Evolutionary conservation across 2,797 vertebrate genomes (phyloP).

Genomic region (Benthosema pterotum): DNA sequence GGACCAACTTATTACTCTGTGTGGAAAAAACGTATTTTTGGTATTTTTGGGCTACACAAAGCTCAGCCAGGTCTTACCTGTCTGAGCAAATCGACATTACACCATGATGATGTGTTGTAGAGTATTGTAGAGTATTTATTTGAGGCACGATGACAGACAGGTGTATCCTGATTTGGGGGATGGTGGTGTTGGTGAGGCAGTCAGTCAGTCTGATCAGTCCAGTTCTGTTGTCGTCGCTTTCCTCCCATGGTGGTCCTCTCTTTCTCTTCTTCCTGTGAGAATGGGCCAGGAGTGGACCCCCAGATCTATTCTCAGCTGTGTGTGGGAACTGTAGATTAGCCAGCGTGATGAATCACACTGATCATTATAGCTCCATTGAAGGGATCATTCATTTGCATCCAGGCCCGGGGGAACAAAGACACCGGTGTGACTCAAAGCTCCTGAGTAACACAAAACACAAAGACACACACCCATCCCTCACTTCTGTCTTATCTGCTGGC

Average conservation of each 20-base stretch:
- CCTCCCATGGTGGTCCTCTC: slow-evolving; percentile 32
- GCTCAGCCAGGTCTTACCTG: no score
- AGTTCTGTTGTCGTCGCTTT: slow-evolving; percentile 18
- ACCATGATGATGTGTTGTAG: no score
- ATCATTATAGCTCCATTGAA: slow-evolving; percentile 42
- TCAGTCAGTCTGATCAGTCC: not conserved
- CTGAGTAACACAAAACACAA: slow-evolving; percentile 33
- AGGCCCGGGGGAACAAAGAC: slow-evolving; percentile 34
- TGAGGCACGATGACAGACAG: no score
- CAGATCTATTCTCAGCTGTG: slow-evolving; percentile 39
- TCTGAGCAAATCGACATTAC: no score
- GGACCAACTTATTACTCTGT: no score
- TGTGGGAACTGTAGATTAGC: slow-evolving; percentile 33
- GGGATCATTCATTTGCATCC: slow-evolving; percentile 56
- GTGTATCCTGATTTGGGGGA: not conserved
- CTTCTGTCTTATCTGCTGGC: not conserved
- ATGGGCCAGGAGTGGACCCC: not conserved
- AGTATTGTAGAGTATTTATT: no score
- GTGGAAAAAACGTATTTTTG: no score
- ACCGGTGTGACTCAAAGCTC: slow-evolving; percentile 36
- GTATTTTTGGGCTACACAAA: no score
- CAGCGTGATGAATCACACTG: slow-evolving; percentile 51
- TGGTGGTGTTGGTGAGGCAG: no score
- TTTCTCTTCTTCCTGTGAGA: slow-evolving; percentile 13
- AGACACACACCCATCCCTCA: slow-evolving; percentile 17